Evolutionary conservation across 2,797 vertebrate species (phyloP).

Genomic region (Paguma larvata): DNA sequence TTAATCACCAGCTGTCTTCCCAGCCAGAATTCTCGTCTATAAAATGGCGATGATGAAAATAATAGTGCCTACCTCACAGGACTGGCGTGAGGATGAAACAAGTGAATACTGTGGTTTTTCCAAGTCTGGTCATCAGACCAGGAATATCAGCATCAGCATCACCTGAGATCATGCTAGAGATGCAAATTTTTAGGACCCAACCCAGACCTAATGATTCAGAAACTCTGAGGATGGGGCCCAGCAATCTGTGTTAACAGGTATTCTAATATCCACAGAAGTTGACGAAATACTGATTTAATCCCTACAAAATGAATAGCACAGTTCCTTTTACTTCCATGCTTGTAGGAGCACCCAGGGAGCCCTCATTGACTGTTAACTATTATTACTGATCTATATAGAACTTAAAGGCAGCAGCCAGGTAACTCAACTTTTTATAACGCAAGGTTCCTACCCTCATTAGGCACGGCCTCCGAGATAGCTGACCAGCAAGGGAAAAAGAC

Average conservation of each 20-base stretch:
- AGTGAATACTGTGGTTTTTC: not conserved
- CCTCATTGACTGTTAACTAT: not conserved
- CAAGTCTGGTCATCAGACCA: not conserved
- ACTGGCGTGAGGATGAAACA: not conserved
- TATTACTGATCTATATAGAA: not conserved
- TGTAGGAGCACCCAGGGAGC: not conserved
- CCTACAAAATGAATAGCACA: not conserved
- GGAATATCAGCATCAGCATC: not conserved
- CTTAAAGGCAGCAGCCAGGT: not conserved
- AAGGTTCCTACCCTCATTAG: not conserved
- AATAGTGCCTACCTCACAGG: not conserved
- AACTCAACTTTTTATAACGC: not conserved
- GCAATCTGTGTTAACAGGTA: not conserved
- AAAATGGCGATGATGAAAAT: not conserved
- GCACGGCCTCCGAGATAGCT: not conserved
- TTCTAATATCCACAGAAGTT: not conserved
- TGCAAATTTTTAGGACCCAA: not conserved
- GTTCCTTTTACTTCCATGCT: not conserved
- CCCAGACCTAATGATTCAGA: not conserved
- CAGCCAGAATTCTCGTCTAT: not conserved
- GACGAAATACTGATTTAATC: not conserved
- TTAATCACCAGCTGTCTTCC: not conserved
- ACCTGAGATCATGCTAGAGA: not conserved
- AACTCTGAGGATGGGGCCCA: not conserved
- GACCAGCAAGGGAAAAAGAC: not conserved